Base-by-base conservation (phyloP, 2,888 invertebrate species). In the Eucera pruinosa region DNA sequence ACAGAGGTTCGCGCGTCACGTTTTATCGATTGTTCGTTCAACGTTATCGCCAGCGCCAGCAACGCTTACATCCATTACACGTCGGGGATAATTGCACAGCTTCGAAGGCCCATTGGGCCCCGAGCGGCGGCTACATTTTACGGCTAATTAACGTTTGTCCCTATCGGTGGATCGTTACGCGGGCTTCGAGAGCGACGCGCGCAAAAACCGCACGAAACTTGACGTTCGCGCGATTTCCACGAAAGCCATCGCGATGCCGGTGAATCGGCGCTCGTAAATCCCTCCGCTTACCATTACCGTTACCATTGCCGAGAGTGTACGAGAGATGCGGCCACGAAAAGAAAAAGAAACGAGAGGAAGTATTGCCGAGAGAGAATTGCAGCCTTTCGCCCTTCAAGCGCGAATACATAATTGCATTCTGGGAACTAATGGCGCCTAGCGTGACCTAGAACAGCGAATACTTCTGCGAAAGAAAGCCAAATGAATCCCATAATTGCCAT, bases 281-380 rank as follows among this genome's bases (percentile, higher is more conserved):
- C 81, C 74, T 78, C 80, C 82, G 84, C 80, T 87, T 85, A 82
- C 83, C 81, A 88, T 87, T 88, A 86, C 87, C 88, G 88, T 88
- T 89, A 88, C 81, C 81, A 61, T 78, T 79, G 30, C 7, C 33
- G 36, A 5, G n/a, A 71, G 74, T 75, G 73, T 76, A 83, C 62
- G 50, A 52, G 74, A 33, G n/a, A 43, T 20, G n/a, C 2, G n/a
- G 13, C 1, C 39, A 30, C 27, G 54, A 67, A 61, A 47, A 54
- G 11, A 52, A 55, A 43, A 66, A 45, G 66, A 61, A 62, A 75
- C 75, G 66, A 47, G 41, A 39, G 50, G 48, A 39, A 60, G 58
- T 62, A 68, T 33, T 36, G n/a, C 54, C 20, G 62, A 69, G 52
- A 36, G 23, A 43, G 61, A 33, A 57, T 33, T 13, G 33, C 78